phyloP scores from a whole-genome alignment of 2,888 invertebrate genomes.

The Lasioglossum leucozonium region DNA sequence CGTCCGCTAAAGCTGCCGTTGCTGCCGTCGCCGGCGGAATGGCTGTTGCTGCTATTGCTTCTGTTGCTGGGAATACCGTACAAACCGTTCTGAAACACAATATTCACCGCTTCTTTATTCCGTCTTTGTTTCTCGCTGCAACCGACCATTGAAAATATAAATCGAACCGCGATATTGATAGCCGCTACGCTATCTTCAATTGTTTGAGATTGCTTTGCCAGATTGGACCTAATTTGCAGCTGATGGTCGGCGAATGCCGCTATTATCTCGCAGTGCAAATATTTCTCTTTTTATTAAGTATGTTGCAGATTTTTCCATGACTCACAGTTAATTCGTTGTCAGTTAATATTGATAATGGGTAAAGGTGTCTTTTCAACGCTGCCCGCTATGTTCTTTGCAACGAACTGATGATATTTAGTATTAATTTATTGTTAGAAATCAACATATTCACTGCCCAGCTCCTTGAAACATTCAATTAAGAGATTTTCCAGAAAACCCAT shows the following conservation, averaged over 20 bases:
- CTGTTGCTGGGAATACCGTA: constrained; percentile 65
- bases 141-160: not conserved
- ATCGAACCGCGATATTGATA: not conserved
- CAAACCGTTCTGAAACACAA: constrained; percentile 38
- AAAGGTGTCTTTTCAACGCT: not conserved
- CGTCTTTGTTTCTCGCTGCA: not conserved
- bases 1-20: constrained; percentile 79
- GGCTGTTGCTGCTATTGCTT: constrained; percentile 71
- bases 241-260: not conserved
- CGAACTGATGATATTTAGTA: not conserved
- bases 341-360: not conserved
- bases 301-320: not conserved
- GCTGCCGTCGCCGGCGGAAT: constrained; percentile 73
- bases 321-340: not conserved
- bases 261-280: not conserved
- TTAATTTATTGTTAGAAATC: not conserved
- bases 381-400: not conserved
- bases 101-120: constrained; percentile 29
- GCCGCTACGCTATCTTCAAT: not conserved
- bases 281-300: not conserved
- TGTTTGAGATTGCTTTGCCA: not conserved
- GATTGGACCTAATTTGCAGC: not conserved
- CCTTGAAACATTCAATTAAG: too few species aligned
- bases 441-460: too few species aligned
- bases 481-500: not conserved